Evolutionary conservation across 2,888 invertebrate genomes (phyloP).

Genomic region (Tigriopus californicus): DNA sequence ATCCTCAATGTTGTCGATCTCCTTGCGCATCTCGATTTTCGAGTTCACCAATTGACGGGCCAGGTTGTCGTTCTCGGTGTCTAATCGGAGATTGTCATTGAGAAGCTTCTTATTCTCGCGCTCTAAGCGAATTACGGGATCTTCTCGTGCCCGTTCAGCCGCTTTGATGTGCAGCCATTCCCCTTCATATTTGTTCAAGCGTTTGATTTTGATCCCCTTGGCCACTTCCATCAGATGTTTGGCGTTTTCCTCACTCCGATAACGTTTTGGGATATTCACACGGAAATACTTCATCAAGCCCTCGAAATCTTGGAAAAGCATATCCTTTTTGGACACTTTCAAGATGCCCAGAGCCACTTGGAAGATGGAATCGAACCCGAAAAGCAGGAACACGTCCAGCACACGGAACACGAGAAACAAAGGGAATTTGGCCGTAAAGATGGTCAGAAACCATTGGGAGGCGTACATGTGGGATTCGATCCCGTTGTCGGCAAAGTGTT

Average conservation of each 20-base stretch:
- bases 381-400: slow-evolving; percentile 79
- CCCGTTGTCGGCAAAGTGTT: slow-evolving; percentile 51
- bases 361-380: slow-evolving; percentile 86
- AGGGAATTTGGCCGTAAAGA: slow-evolving; percentile 98
- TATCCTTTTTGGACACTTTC: slow-evolving; percentile 62
- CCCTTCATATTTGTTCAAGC: slow-evolving; percentile 80
- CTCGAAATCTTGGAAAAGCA: slow-evolving; percentile 85
- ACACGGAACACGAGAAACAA: slow-evolving; percentile 91
- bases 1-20: slow-evolving; percentile 24
- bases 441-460: slow-evolving; percentile 96
- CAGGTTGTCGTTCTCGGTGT: slow-evolving; percentile 39
- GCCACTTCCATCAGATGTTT: slow-evolving; percentile 74
- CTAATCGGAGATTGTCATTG: slow-evolving; percentile 35
- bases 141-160: slow-evolving; percentile 22
- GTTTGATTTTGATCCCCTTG: slow-evolving; percentile 75
- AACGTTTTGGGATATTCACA: slow-evolving; percentile 87
- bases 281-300: slow-evolving; percentile 94
- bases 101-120: slow-evolving; percentile 32
- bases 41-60: slow-evolving; percentile 38
- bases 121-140: slow-evolving; percentile 23
- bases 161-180: slow-evolving; percentile 57
- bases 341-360: slow-evolving; percentile 41
- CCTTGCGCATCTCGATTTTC: slow-evolving; percentile 27
- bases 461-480: slow-evolving; percentile 98
- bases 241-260: slow-evolving; percentile 73